Conservation (phyloP, 1,140 invertebrate genomes). For the Habropoda laboriosa region DNA sequence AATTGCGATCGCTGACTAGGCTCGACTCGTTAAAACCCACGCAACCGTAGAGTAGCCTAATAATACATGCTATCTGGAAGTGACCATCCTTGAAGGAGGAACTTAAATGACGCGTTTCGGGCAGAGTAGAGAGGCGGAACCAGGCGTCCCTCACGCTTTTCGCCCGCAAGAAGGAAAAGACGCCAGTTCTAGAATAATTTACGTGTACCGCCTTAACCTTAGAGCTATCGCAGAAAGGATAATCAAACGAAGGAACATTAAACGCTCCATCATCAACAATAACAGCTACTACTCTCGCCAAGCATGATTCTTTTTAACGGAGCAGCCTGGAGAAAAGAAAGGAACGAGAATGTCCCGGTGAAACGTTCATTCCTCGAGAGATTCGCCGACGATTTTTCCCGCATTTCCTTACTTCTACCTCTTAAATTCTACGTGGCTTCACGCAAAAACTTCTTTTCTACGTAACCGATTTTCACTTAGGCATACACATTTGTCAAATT, state of each 20-base stretch:
- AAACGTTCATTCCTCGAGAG: no score
- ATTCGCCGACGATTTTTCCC: no score
- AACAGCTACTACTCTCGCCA: slow-evolving; percentile 17
- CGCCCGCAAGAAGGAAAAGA: slow-evolving; percentile 17
- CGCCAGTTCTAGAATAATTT: slow-evolving; percentile 48
- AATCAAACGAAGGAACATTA: slow-evolving; percentile 33
- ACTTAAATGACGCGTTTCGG: slow-evolving; percentile 40
- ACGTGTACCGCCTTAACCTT: slow-evolving; percentile 47
- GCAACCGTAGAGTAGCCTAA: slow-evolving; percentile 52
- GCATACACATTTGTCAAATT: not conserved
- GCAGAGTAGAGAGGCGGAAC: slow-evolving; percentile 28
- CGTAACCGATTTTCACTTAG: not conserved
- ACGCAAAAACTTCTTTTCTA: not conserved
- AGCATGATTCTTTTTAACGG: not conserved
- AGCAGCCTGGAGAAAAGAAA: not conserved
- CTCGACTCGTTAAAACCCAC: slow-evolving; percentile 48
- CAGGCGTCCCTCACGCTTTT: slow-evolving; percentile 16
- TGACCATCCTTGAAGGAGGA: slow-evolving; percentile 21
- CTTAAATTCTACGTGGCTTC: slow-evolving; percentile 2
- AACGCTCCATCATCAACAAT: slow-evolving; percentile 37
- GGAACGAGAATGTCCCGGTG: not conserved
- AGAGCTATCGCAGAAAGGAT: slow-evolving; percentile 17
- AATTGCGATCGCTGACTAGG: slow-evolving; percentile 63
- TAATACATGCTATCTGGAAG: slow-evolving; percentile 30
- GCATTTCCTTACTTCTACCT: no score